Evolutionary conservation across 2,888 invertebrate species (phyloP).

Genomic region (Lumbricus terrestris): DNA sequence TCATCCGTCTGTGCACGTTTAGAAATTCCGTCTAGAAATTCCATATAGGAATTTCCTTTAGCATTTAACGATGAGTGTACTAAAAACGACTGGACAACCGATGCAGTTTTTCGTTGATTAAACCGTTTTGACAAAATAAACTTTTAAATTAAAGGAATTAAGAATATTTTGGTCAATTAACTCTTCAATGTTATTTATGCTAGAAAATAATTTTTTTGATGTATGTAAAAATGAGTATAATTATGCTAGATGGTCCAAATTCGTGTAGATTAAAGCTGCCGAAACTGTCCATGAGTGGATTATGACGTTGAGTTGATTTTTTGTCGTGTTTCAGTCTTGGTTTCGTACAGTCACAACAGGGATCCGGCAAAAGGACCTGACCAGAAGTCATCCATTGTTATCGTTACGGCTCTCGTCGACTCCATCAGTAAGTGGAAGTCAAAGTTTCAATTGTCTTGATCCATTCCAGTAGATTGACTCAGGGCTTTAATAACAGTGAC

Average conservation of each 20-base stretch:
- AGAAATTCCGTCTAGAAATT: too few relatives aligned
- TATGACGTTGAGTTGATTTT: neutral
- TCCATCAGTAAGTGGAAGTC: slow-evolving; percentile 63
- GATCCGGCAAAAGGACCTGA: slow-evolving; percentile 59
- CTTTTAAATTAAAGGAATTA: neutral
- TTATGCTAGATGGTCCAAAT: neutral
- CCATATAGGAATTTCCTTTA: too few relatives aligned
- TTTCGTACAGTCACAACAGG: slow-evolving; percentile 69
- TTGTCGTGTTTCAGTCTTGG: slow-evolving; percentile 65
- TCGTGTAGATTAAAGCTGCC: neutral
- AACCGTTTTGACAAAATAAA: too few relatives aligned
- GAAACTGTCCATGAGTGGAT: neutral
- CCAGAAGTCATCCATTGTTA: slow-evolving; percentile 60
- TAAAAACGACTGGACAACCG: neutral
- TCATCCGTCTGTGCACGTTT: too few relatives aligned
- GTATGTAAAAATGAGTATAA: neutral
- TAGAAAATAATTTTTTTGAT: neutral
- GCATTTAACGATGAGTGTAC: too few relatives aligned
- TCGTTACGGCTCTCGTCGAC: slow-evolving; percentile 76
- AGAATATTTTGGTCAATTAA: neutral
- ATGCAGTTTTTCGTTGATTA: too few relatives aligned
- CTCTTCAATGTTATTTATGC: neutral
- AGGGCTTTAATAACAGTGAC: neutral
- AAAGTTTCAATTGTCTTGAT: neutral
- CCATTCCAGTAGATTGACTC: neutral